Percentiles rank a stretch among this genome's conserved stretches.
Evolutionary conservation across 2,797 vertebrate species (phyloP).

Genomic region (Lepidocolaptes lacrymiger): DNA sequence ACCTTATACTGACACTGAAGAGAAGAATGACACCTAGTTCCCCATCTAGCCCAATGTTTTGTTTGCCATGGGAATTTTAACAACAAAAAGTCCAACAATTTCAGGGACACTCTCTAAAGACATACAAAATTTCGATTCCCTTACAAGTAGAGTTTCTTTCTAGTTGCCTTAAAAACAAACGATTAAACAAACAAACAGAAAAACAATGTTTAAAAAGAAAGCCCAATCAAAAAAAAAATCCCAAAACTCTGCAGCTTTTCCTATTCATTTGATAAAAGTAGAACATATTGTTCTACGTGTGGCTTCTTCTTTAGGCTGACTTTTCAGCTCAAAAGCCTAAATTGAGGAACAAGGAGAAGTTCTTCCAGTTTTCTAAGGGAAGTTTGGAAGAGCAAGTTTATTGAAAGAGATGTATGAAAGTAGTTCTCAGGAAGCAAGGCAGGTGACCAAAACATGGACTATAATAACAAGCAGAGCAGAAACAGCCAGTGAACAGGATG

Average conservation of each 20-base stretch:
- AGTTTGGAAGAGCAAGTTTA: background rate
- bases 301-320: background rate
- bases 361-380: background rate
- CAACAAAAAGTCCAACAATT: background rate
- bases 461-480: background rate
- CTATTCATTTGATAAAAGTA: background rate
- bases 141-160: background rate
- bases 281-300: background rate
- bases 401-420: background rate
- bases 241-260: background rate
- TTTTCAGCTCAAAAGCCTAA: slow-evolving; percentile 37
- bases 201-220: background rate
- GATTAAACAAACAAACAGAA: background rate
- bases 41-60: background rate
- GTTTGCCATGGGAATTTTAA: background rate
- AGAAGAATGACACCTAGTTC: background rate
- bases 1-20: background rate
- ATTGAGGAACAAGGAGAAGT: background rate
- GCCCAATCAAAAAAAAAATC: background rate
- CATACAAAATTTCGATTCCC: background rate
- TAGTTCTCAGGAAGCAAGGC: slow-evolving; percentile 34
- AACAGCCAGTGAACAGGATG: background rate
- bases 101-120: background rate
- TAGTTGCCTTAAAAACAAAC: background rate
- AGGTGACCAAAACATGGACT: background rate